A percentile compares a stretch with the other conserved stretches of the same genome.
Conservation (phyloP, 2,888 invertebrate species). For the Cataglyphis altisquamis region DNA sequence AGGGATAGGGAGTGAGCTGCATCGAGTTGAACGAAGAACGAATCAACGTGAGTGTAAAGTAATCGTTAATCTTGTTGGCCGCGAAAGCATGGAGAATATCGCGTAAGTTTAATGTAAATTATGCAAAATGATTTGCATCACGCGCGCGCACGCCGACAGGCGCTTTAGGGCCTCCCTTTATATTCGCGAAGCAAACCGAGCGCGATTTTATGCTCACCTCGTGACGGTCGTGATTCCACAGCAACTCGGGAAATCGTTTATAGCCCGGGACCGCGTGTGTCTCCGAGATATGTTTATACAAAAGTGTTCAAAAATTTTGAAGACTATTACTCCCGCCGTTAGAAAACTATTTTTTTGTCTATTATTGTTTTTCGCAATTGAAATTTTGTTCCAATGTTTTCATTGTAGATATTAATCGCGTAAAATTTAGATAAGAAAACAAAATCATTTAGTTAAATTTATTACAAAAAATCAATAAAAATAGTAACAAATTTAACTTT, state of each 20-base stretch:
- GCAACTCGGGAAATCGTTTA: conserved; percentile 44
- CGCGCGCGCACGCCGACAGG: conserved; percentile 54
- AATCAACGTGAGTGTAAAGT: conserved; percentile 68
- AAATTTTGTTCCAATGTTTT: neutral
- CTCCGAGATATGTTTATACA: conserved; percentile 26
- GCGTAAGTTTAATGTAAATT: conserved; percentile 79
- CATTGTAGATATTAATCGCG: neutral
- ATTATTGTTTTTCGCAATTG: neutral
- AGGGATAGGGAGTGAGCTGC: conserved; percentile 23
- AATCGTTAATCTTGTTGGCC: conserved; percentile 78
- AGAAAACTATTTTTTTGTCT: conserved; percentile 26
- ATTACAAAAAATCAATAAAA: neutral
- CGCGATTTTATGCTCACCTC: conserved; percentile 53
- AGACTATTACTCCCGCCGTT: neutral
- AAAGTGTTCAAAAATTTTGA: conserved; percentile 42
- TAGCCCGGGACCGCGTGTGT: neutral
- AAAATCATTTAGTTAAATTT: conserved; percentile 2
- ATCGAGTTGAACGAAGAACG: conserved; percentile 34
- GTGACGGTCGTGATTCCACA: conserved; percentile 45
- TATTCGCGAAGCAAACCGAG: conserved; percentile 33
- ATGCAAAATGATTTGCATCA: conserved; percentile 77
- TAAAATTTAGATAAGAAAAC: neutral
- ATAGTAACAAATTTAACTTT: neutral
- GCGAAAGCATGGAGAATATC: conserved; percentile 54
- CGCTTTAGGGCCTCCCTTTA: conserved; percentile 26